phyloP scores from a whole-genome alignment of 92 coral and sea anemone species.

The Epizoanthus stellaris region DNA sequence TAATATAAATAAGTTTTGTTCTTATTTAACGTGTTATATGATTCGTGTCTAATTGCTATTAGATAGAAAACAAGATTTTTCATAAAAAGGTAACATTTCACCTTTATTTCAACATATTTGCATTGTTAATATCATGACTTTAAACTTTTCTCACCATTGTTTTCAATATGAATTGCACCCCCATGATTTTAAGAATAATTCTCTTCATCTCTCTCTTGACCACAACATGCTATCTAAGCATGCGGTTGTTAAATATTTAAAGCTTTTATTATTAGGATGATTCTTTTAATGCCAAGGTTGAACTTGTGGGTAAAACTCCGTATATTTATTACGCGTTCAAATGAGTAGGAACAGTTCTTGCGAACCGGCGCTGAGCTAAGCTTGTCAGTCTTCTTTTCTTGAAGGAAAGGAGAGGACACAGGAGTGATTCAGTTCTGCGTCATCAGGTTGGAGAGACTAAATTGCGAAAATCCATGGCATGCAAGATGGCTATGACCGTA shows the following conservation, averaged over 20 bases:
- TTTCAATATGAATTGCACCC: neutral
- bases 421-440: neutral
- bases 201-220: neutral
- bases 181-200: neutral
- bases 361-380: neutral
- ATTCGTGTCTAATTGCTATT: neutral
- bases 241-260: slow-evolving; percentile 13
- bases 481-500: neutral
- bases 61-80: too few species aligned
- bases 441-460: neutral
- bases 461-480: neutral
- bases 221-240: slow-evolving; percentile 1
- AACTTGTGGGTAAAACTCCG: neutral
- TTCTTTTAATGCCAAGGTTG: slow-evolving; percentile 25
- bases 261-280: slow-evolving; percentile 20
- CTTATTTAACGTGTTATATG: neutral
- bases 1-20: neutral
- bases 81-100: too few species aligned
- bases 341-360: neutral
- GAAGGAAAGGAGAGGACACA: neutral
- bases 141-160: neutral
- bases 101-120: too few species aligned
- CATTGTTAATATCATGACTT: too few species aligned
- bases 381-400: slow-evolving; percentile 5
- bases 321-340: neutral